Percentiles rank a stretch among this genome's conserved stretches.
Conservation (phyloP, 2,113 vertebrate genomes). For the Pelodiscus sinensis region DNA sequence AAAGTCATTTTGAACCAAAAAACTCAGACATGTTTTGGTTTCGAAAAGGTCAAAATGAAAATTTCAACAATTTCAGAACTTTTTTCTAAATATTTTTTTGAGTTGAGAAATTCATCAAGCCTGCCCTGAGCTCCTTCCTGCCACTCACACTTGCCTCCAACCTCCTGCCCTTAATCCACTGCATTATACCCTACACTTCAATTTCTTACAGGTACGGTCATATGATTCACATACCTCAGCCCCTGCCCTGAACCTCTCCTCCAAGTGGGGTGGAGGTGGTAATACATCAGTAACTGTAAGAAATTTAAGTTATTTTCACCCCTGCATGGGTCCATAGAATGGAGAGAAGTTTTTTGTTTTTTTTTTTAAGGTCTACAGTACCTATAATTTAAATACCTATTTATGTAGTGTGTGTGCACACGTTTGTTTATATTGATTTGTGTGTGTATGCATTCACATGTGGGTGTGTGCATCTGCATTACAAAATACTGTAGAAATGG, state of each 20-base stretch:
- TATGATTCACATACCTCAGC: no score
- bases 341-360: not conserved
- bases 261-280: no score
- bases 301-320: no score
- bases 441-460: not conserved
- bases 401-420: not conserved
- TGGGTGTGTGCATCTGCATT: not conserved
- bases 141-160: no score
- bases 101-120: not conserved
- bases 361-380: not conserved
- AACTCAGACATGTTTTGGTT: not conserved
- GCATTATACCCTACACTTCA: no score
- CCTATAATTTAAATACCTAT: constrained; percentile 14
- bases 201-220: no score
- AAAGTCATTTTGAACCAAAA: not conserved
- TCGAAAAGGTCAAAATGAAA: not conserved
- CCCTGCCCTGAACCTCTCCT: no score
- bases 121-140: no score
- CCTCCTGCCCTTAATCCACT: no score
- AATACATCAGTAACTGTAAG: no score
- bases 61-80: not conserved
- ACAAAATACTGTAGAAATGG: constrained; percentile 24
- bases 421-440: constrained; percentile 37
- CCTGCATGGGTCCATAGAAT: not conserved
- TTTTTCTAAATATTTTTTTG: not conserved